These are phyloP conservation scores for Steinernema scapterisci DNA, from an alignment of 2,888 invertebrate genomes.

Conservation along the genomic window DNA sequence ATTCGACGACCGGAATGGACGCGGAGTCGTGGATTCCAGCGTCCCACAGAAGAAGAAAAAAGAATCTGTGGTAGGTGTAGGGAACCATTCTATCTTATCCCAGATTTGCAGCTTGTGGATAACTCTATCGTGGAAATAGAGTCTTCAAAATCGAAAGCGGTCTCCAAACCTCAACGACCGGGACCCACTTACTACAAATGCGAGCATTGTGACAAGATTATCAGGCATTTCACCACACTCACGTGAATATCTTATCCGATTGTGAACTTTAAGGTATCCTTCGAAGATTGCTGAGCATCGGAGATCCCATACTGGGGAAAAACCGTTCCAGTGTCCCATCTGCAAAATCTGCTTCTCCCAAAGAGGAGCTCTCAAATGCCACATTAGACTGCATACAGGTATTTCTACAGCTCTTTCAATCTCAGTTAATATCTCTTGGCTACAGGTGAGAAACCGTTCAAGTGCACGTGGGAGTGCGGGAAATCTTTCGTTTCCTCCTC, in stretches of 20 bases:
- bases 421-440: not conserved
- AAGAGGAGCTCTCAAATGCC: conserved; percentile 37
- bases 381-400: conserved; percentile 36
- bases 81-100: too few relatives aligned
- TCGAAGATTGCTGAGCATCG: conserved; percentile 46
- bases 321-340: conserved; percentile 36
- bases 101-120: not conserved
- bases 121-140: not conserved
- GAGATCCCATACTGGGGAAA: conserved; percentile 42
- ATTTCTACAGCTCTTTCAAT: too few relatives aligned
- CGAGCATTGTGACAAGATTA: conserved; percentile 41
- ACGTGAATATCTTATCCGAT: not conserved
- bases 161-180: not conserved
- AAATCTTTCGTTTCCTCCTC: conserved; percentile 53
- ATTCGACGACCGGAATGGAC: too few relatives aligned
- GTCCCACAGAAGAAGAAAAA: too few relatives aligned
- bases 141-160: not conserved
- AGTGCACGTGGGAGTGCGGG: conserved; percentile 59
- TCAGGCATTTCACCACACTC: conserved; percentile 27
- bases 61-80: too few relatives aligned
- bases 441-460: conserved; percentile 51
- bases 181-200: conserved; percentile 34
- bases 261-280: conserved; percentile 37
- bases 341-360: conserved; percentile 36
- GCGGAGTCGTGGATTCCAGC: too few relatives aligned